A percentile compares a stretch with the other conserved stretches of the same genome.
These are phyloP conservation scores for Alcedo atthis DNA, from an alignment of 2,797 vertebrate genomes.

Conservation along the genomic window DNA sequence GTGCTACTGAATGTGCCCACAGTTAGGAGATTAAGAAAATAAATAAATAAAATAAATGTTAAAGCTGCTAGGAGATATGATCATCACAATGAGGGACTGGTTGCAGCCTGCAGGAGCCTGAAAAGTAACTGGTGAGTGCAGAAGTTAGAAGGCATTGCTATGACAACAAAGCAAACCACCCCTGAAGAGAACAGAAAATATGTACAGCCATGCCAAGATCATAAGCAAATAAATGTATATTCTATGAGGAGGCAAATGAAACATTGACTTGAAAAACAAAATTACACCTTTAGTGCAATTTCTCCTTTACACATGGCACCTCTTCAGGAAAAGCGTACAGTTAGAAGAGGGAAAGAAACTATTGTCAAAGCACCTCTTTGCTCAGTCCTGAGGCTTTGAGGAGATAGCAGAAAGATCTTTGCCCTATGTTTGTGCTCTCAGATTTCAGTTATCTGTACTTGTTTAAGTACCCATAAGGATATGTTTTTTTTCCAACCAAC, in stretches of 20 bases:
- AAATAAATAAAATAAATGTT: neutral
- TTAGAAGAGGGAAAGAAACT: conserved; percentile 21
- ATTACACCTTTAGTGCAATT: conserved; percentile 3
- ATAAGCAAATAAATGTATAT: conserved; percentile 46
- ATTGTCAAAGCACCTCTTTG: neutral
- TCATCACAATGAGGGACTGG: conserved; percentile 60
- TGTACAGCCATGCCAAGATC: conserved; percentile 47
- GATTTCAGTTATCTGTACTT: neutral
- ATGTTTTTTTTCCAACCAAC: neutral
- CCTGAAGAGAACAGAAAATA: conserved; percentile 65
- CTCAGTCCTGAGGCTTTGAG: neutral
- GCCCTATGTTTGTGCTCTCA: neutral
- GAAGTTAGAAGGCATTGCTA: conserved; percentile 46
- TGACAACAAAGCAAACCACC: conserved; percentile 71
- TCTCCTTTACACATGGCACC: conserved; percentile 34
- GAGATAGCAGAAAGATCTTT: neutral
- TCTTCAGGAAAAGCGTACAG: conserved; percentile 32
- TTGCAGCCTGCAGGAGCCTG: conserved; percentile 67
- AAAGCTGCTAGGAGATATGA: conserved; percentile 54
- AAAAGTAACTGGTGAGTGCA: conserved; percentile 49
- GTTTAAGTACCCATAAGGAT: neutral
- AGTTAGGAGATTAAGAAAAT: neutral
- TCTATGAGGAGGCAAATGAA: conserved; percentile 51
- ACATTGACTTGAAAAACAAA: conserved; percentile 50
- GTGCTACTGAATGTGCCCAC: conserved; percentile 33